Evolutionary conservation across 2,888 invertebrate species (phyloP).

Genomic region (Macaria liturata): DNA sequence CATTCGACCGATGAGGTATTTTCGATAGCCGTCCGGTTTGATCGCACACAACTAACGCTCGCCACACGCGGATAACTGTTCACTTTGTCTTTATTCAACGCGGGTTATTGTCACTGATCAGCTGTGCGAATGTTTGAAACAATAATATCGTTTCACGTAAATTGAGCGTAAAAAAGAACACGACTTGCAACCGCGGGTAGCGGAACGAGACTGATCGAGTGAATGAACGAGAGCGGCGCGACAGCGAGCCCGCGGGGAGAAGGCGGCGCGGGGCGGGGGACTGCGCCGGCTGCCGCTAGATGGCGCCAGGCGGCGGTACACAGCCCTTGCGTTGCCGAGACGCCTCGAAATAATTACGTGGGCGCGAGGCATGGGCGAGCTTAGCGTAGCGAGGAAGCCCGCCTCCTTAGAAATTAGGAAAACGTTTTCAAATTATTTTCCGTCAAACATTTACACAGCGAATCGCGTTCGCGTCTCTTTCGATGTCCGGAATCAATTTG

Average conservation of each 20-base stretch:
- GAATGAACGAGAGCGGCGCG: slow-evolving; percentile 58
- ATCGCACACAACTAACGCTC: slow-evolving; percentile 42
- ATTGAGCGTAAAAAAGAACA: slow-evolving; percentile 27
- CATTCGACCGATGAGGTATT: slow-evolving; percentile 72
- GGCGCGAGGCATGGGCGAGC: slow-evolving; percentile 41
- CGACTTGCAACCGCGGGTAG: slow-evolving; percentile 47
- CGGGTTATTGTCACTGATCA: slow-evolving; percentile 67
- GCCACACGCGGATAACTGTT: slow-evolving; percentile 27
- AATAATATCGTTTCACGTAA: slow-evolving; percentile 68
- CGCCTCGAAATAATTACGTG: slow-evolving; percentile 49
- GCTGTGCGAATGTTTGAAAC: slow-evolving; percentile 77
- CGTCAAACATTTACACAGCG: slow-evolving; percentile 69
- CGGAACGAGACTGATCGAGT: slow-evolving; percentile 72
- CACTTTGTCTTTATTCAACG: slow-evolving; percentile 30
- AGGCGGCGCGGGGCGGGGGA: slow-evolving; percentile 38
- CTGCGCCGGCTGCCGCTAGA: slow-evolving; percentile 51
- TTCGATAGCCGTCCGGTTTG: slow-evolving; percentile 56
- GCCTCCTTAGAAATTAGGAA: slow-evolving; percentile 67
- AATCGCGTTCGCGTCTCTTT: slow-evolving; percentile 57
- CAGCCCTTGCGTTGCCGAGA: slow-evolving; percentile 27
- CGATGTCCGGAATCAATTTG: slow-evolving; percentile 77
- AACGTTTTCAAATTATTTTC: slow-evolving; percentile 73
- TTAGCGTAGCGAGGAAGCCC: slow-evolving; percentile 31
- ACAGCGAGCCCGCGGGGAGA: background rate
- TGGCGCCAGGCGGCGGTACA: slow-evolving; percentile 53